Base-by-base conservation (phyloP, 2,113 vertebrate species). In the Oncorhynchus kisutch region DNA sequence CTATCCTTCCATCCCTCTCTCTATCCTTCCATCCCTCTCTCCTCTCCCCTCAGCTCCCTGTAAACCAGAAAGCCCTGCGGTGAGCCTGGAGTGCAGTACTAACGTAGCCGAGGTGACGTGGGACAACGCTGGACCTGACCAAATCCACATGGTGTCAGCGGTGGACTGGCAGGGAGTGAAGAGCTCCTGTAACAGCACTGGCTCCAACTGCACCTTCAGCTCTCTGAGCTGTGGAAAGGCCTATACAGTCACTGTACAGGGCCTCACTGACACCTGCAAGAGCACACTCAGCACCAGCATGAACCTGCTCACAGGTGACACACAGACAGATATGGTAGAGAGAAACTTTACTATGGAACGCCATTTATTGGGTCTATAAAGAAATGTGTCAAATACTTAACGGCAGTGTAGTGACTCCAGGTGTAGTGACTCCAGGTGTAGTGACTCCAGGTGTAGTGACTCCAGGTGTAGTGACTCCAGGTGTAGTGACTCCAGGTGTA, bases 41-140 rank as follows among this genome's bases (percentile, higher is more conserved):
- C 84, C 29, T 70, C 71, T 72, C 29, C 66, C 70, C 24, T 18
- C 77, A 95, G 94, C 91, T 3, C 92, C 94, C n/a, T 95, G 94
- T 39, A 73, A 75, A 39, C 90, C 92, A 49, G 16, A 86, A 48
- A 88, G 22, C 1, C 83, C 91, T 29, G 3, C 8, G 2, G 86
- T 91, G 73, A 12, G 78, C 9, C 74, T 93, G 64, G 70, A 91
- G 65, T 95, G 94, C 81, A 79, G 71, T 51, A 89, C 69, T 1
- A 90, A 91, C 70, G 5, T 64, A 29, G 91, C 86, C 0, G 70
- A 4, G 0, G 89, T 94, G 25, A 84, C 80, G 34, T 95, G 94
- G 94, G 68, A 70, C 34, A 82, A 88, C 73, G 70, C 78, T 1
- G 90, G 87, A 4, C 81, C 84, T 1, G 83, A 89, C 83, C 88